Conservation (phyloP, 2,113 vertebrate species). For the Beaufortia kweichowensis region DNA sequence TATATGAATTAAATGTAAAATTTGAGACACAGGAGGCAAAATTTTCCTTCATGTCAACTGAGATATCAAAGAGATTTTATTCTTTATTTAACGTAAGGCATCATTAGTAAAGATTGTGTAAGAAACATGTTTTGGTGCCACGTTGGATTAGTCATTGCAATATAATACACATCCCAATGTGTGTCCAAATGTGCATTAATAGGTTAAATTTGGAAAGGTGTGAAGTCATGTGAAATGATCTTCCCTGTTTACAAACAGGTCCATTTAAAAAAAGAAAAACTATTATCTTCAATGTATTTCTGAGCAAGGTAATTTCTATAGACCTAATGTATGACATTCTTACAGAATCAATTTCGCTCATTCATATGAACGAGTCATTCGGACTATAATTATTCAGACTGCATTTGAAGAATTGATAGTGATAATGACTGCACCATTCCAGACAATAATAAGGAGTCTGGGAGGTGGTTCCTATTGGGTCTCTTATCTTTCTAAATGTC, state of each 20-base stretch:
- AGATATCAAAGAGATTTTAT: too few relatives aligned
- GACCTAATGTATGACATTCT: neutral
- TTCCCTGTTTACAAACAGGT: neutral
- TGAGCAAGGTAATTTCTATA: constrained; percentile 8
- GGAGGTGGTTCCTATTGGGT: constrained; percentile 14
- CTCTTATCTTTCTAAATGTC: constrained; percentile 28
- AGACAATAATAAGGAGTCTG: constrained; percentile 9
- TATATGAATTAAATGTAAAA: too few relatives aligned
- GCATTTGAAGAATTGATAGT: neutral
- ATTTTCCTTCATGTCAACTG: too few relatives aligned
- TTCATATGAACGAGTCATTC: neutral
- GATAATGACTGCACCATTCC: neutral
- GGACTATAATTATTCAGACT: constrained; percentile 3
- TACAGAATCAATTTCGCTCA: constrained; percentile 14
- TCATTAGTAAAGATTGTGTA: too few relatives aligned
- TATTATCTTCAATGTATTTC: neutral
- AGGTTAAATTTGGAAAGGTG: too few relatives aligned
- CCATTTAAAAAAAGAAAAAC: neutral
- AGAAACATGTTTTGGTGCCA: too few relatives aligned
- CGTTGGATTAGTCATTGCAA: too few relatives aligned
- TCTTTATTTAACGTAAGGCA: too few relatives aligned
- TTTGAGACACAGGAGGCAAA: too few relatives aligned
- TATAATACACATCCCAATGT: too few relatives aligned
- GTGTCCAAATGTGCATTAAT: too few relatives aligned
- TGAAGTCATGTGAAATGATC: neutral